Conservation (phyloP, 2,888 invertebrate genomes). For the Meiosimyza platycephala region DNA sequence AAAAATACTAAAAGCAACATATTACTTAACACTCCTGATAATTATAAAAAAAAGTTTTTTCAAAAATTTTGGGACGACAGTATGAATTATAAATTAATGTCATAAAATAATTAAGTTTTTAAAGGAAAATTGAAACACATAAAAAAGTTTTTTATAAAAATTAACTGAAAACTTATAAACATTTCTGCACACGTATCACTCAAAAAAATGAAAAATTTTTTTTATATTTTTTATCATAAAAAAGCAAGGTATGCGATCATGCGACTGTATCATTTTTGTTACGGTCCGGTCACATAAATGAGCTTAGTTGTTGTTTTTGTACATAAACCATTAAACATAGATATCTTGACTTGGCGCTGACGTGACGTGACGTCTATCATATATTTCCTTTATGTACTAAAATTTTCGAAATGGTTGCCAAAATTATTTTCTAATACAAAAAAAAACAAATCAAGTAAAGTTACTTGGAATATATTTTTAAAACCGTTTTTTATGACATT, state of each 20-base stretch:
- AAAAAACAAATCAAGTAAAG: too few relatives aligned
- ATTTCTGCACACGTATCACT: conserved; percentile 35
- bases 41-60: neutral
- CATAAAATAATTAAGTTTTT: conserved; percentile 7
- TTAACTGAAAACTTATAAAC: neutral
- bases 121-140: neutral
- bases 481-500: too few relatives aligned
- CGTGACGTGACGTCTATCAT: conserved; percentile 29
- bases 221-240: conserved; percentile 31
- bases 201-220: conserved; percentile 36
- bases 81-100: conserved; percentile 30
- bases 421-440: neutral
- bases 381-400: conserved; percentile 14
- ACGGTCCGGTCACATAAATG: neutral
- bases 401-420: conserved; percentile 25
- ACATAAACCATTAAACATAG: neutral
- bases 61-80: conserved; percentile 4
- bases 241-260: conserved; percentile 36
- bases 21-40: neutral
- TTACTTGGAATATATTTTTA: too few relatives aligned
- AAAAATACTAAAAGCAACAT: neutral
- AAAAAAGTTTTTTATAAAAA: neutral
- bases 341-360: conserved; percentile 7
- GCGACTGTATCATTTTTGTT: neutral
- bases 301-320: neutral